Percentiles rank a stretch among this genome's conserved stretches.
These are phyloP conservation scores for Paraescarpia echinospica DNA, from an alignment of 1,140 invertebrate species.

Conservation along the genomic window DNA sequence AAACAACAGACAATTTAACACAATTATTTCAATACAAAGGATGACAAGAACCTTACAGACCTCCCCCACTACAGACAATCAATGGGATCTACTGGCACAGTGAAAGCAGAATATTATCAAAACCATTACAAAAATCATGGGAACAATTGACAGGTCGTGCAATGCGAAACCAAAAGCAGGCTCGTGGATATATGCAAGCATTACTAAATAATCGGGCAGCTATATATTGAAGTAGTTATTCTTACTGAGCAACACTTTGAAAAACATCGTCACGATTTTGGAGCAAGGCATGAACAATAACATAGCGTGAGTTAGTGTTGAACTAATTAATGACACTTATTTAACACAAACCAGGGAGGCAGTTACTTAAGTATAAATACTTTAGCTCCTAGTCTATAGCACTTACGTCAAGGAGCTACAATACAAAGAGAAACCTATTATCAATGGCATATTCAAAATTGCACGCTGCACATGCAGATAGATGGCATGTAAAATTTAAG, in stretches of 20 bases:
- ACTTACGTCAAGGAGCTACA: not conserved
- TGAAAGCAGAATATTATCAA: not conserved
- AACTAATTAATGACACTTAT: not conserved
- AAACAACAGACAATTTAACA: not conserved
- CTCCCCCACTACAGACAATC: not conserved
- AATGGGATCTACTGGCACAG: not conserved
- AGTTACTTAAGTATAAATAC: not conserved
- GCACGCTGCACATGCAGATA: not conserved
- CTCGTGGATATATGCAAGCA: not conserved
- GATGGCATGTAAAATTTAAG: not conserved
- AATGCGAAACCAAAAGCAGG: not conserved
- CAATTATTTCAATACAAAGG: not conserved
- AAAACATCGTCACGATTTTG: too few relatives aligned
- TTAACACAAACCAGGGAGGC: not conserved
- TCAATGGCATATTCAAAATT: not conserved
- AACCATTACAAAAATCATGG: not conserved
- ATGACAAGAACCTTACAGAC: not conserved
- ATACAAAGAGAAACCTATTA: not conserved
- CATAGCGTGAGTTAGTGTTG: too few relatives aligned
- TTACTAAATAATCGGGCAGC: not conserved
- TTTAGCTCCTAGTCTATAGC: not conserved
- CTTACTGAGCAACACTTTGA: too few relatives aligned
- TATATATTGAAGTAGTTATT: not conserved
- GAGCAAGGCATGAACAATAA: too few relatives aligned
- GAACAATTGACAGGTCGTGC: not conserved